These are phyloP conservation scores for Polietes domitor DNA, from an alignment of 2,888 invertebrate genomes.

Conservation along the genomic window DNA sequence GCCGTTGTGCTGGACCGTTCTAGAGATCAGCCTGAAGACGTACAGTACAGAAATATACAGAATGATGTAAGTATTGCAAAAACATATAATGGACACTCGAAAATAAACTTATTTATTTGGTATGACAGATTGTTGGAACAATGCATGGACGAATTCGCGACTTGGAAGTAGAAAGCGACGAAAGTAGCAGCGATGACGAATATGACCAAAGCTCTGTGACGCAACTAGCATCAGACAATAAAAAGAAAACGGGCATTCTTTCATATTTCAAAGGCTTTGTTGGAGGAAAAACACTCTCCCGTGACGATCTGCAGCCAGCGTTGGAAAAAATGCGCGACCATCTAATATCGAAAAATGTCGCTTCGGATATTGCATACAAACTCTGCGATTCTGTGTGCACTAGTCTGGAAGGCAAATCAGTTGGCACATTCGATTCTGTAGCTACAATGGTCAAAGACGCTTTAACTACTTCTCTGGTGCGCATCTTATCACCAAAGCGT, in stretches of 20 bases:
- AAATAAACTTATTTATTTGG: background rate
- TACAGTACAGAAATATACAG: conserved; percentile 75
- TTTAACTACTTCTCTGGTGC: conserved; percentile 94
- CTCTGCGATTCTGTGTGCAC: conserved; percentile 95
- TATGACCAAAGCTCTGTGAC: conserved; percentile 75
- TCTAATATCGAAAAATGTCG: conserved; percentile 98
- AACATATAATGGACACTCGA: background rate
- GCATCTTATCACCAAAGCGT: conserved; percentile 96
- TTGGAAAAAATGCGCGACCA: conserved; percentile 97
- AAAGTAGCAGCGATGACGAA: conserved; percentile 84
- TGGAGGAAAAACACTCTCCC: conserved; percentile 92
- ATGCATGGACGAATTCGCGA: conserved; percentile 92
- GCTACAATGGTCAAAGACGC: conserved; percentile 93
- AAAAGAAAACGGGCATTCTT: conserved; percentile 83
- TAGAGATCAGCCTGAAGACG: conserved; percentile 87
- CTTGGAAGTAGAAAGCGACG: conserved; percentile 89
- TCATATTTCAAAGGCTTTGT: conserved; percentile 93
- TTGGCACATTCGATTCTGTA: conserved; percentile 98
- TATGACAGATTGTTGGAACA: conserved; percentile 87
- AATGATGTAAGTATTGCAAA: conserved; percentile 71
- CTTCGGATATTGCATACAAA: conserved; percentile 95
- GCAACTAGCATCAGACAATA: conserved; percentile 40
- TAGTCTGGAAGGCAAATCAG: conserved; percentile 93
- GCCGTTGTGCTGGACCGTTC: conserved; percentile 90
- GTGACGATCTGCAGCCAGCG: conserved; percentile 90